phyloP scores from a whole-genome alignment of 2,797 vertebrate genomes.

The Tarsius wallacei region DNA sequence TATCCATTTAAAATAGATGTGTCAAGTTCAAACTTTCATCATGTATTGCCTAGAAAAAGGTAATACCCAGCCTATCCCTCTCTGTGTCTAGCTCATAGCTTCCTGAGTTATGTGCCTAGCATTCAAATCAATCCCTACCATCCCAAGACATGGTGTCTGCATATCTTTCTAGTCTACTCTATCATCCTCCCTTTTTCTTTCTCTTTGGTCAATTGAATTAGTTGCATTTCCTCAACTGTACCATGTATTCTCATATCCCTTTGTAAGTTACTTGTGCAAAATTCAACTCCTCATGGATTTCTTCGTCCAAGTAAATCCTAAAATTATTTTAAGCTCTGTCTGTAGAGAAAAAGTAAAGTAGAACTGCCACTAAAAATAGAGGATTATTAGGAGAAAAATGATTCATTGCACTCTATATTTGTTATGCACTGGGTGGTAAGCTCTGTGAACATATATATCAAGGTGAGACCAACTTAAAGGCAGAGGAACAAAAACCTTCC shows the following conservation, averaged over 20 bases:
- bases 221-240: neutral
- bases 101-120: neutral
- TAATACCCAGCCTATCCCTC: neutral
- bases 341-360: neutral
- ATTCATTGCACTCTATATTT: neutral
- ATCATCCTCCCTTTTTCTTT: neutral
- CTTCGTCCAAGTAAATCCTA: neutral
- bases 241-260: neutral
- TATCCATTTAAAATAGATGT: neutral
- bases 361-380: neutral
- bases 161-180: neutral
- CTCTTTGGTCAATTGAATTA: neutral
- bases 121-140: neutral
- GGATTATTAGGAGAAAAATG: neutral
- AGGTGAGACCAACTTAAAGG: neutral
- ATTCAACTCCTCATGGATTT: neutral
- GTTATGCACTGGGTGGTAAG: neutral
- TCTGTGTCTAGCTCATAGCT: neutral
- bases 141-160: neutral
- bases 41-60: conserved; percentile 21
- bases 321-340: conserved; percentile 21
- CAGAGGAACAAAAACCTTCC: neutral
- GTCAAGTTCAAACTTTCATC: neutral
- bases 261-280: neutral
- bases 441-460: neutral